A percentile compares a stretch with the other conserved stretches of the same genome.
Evolutionary conservation across 2,888 invertebrate species (phyloP).

Genomic region (Parelbella ahira): DNA sequence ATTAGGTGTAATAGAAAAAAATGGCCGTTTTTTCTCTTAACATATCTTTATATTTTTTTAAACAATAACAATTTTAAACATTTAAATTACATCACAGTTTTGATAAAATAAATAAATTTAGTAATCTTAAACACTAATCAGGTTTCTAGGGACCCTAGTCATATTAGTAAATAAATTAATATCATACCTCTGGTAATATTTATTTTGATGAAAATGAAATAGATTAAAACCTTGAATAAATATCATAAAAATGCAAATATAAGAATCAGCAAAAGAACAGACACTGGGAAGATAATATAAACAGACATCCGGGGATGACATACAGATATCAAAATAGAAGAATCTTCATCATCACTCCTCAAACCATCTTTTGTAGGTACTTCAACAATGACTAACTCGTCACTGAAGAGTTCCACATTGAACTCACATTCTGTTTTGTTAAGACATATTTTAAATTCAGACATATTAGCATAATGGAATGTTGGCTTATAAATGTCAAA

Average conservation of each 20-base stretch:
- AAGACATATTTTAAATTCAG: conserved; percentile 84
- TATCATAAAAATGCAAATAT: conserved; percentile 90
- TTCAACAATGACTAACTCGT: conserved; percentile 91
- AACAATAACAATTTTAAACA: conserved; percentile 28
- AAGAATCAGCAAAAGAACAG: conserved; percentile 87
- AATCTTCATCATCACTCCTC: conserved; percentile 87
- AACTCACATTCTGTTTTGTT: conserved; percentile 90
- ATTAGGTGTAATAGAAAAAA: too few relatives aligned
- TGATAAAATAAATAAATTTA: conserved; percentile 24
- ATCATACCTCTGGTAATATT: conserved; percentile 74
- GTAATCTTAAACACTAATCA: conserved; percentile 22
- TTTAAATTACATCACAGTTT: conserved; percentile 37
- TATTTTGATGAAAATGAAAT: conserved; percentile 57
- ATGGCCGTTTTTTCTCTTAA: conserved; percentile 18
- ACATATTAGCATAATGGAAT: conserved; percentile 86
- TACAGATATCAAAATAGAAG: conserved; percentile 85
- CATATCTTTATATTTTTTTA: conserved; percentile 19
- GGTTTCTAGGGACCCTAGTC: conserved; percentile 16
- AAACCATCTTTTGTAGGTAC: conserved; percentile 90
- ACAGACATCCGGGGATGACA: conserved; percentile 90
- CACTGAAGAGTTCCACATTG: conserved; percentile 85
- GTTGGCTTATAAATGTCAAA: conserved; percentile 93
- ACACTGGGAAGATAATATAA: conserved; percentile 89
- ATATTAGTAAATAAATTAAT: conserved; percentile 58
- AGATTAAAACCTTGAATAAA: conserved; percentile 50